A percentile compares a stretch with the other conserved stretches of the same genome.
These are phyloP conservation scores for Osmoderma eremita DNA, from an alignment of 2,888 invertebrate species.

Conservation along the genomic window DNA sequence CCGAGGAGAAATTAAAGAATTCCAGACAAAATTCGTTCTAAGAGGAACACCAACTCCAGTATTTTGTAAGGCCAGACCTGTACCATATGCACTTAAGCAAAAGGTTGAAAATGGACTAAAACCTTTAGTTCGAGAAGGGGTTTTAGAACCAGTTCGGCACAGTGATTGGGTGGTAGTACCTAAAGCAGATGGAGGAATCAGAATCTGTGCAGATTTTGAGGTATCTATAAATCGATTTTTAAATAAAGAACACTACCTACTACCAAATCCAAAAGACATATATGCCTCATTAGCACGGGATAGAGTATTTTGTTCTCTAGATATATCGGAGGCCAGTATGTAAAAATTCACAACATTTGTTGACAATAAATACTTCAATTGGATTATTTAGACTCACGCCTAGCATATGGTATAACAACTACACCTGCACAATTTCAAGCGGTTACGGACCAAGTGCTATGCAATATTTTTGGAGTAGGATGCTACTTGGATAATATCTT, in stretches of 20 bases:
- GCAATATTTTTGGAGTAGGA: conserved; percentile 16
- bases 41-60: not conserved
- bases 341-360: conserved; percentile 43
- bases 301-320: not conserved
- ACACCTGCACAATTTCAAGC: conserved; percentile 47
- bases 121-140: not conserved
- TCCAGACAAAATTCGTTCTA: not conserved
- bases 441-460: conserved; percentile 37
- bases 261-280: not conserved
- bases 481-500: conserved; percentile 27
- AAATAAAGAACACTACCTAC: conserved; percentile 3
- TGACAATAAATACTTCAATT: conserved; percentile 50
- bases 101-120: not conserved
- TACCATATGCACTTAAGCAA: not conserved
- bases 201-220: not conserved
- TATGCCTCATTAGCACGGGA: not conserved
- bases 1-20: not conserved
- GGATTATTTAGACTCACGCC: conserved; percentile 49
- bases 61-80: not conserved
- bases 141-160: not conserved
- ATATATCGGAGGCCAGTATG: no score
- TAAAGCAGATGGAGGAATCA: not conserved
- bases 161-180: conserved; percentile 1
- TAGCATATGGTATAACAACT: conserved; percentile 48
- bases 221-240: not conserved